Evolutionary conservation across 2,888 invertebrate genomes (phyloP).

Genomic region (Phortica magna): DNA sequence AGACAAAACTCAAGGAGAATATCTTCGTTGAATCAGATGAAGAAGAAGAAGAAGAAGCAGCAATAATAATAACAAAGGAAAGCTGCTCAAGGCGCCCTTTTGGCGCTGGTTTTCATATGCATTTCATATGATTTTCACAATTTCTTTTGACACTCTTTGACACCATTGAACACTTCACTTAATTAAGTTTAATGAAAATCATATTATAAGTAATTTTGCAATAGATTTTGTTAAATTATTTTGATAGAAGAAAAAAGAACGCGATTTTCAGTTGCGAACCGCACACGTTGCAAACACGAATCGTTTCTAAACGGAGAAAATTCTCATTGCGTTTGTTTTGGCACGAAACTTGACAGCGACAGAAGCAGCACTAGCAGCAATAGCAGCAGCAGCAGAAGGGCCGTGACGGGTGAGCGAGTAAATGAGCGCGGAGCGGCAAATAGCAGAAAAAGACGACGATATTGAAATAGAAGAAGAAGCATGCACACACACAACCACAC

Average conservation of each 20-base stretch:
- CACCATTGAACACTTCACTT: constrained; percentile 20
- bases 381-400: background rate
- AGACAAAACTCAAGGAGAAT: background rate
- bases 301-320: constrained; percentile 76
- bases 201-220: background rate
- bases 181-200: constrained; percentile 30
- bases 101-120: constrained; percentile 12
- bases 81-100: background rate
- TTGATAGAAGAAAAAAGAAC: background rate
- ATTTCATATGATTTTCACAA: constrained; percentile 53
- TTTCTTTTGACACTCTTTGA: constrained; percentile 31
- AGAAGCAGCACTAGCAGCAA: constrained; percentile 11
- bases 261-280: constrained; percentile 39
- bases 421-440: constrained; percentile 54
- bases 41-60: constrained; percentile 20
- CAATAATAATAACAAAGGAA: constrained; percentile 27
- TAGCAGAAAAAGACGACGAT: constrained; percentile 43
- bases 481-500: constrained; percentile 37
- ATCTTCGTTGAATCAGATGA: background rate
- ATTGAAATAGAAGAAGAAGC: constrained; percentile 15
- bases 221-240: constrained; percentile 32
- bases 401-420: background rate
- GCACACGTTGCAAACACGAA: constrained; percentile 70
- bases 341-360: constrained; percentile 70
- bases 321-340: constrained; percentile 75